These are phyloP conservation scores for Oreocharis arfaki DNA, from an alignment of 2,113 vertebrate species.

Conservation along the genomic window DNA sequence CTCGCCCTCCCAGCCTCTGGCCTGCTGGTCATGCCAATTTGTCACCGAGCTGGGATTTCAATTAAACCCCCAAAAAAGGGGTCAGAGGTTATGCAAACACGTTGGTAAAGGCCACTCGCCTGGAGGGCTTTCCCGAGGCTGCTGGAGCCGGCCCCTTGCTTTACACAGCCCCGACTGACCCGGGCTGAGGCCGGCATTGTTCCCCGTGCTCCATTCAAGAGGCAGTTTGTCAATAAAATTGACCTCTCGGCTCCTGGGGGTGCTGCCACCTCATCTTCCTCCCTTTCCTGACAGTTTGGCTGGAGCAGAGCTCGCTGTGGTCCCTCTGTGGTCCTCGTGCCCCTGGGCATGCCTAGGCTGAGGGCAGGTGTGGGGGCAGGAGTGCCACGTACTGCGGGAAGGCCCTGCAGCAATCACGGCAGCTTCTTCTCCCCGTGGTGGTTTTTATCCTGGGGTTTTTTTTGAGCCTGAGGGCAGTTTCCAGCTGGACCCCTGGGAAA, in stretches of 20 bases:
- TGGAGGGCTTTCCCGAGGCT: conserved; percentile 1
- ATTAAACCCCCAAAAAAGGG: conserved; percentile 45
- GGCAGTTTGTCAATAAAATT: conserved; percentile 48
- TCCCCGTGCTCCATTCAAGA: neutral
- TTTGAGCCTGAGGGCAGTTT: neutral
- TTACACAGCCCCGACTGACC: conserved; percentile 10
- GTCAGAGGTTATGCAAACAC: conserved; percentile 63
- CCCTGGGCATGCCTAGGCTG: neutral
- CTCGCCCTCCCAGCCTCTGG: neutral
- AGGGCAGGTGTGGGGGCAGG: neutral
- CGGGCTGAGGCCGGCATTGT: conserved; percentile 15
- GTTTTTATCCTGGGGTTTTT: neutral
- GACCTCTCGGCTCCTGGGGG: neutral
- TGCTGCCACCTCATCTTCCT: conserved; percentile 4
- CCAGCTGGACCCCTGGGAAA: fast-evolving
- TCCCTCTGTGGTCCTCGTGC: fast-evolving
- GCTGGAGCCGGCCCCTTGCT: conserved; percentile 6
- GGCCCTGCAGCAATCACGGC: fast-evolving
- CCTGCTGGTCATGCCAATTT: conserved; percentile 53
- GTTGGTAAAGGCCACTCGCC: conserved; percentile 39
- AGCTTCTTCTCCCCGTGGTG: fast-evolving
- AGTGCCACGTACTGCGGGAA: neutral
- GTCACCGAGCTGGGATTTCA: conserved; percentile 53
- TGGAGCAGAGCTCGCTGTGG: fast-evolving
- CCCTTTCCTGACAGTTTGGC: neutral